Conservation (phyloP, 92 coral and sea anemone genomes). For the Palythoa grandiflora region DNA sequence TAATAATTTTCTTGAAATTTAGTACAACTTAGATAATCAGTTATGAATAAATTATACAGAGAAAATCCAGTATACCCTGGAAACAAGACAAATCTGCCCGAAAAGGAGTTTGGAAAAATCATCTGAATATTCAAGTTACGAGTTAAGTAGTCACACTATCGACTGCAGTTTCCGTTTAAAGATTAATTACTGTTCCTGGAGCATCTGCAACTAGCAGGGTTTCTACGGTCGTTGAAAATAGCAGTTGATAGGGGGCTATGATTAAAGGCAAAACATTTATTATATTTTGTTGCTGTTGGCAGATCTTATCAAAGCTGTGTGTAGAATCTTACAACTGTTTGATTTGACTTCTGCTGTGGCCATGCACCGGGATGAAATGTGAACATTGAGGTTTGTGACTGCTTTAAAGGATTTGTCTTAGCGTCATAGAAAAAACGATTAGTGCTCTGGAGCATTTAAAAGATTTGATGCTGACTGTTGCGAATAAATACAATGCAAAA, state of each 20-base stretch:
- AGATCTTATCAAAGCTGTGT: too few relatives aligned
- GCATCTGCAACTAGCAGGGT: constrained; percentile 24
- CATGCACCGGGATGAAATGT: too few relatives aligned
- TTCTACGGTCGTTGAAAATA: too few relatives aligned
- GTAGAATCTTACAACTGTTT: too few relatives aligned
- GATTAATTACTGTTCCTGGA: not conserved
- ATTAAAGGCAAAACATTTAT: too few relatives aligned
- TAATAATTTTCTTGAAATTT: not conserved
- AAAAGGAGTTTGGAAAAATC: constrained; percentile 7
- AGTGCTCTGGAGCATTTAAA: too few relatives aligned
- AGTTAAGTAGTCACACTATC: constrained; percentile 16
- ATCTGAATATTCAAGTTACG: not conserved
- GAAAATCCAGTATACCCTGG: not conserved
- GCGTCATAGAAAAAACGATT: constrained; percentile 50
- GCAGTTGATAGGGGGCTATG: too few relatives aligned
- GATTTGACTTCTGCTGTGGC: too few relatives aligned
- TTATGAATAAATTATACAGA: not conserved
- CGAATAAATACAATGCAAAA: too few relatives aligned
- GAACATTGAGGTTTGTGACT: constrained; percentile 46
- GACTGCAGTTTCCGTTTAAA: constrained; percentile 1
- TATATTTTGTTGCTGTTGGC: too few relatives aligned
- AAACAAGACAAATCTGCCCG: constrained; percentile 1
- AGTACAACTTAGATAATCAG: not conserved
- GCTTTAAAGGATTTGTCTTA: constrained; percentile 51
- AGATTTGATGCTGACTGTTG: too few relatives aligned